Conservation (phyloP, 2,888 invertebrate genomes). For the Pseudanteris insignis region DNA sequence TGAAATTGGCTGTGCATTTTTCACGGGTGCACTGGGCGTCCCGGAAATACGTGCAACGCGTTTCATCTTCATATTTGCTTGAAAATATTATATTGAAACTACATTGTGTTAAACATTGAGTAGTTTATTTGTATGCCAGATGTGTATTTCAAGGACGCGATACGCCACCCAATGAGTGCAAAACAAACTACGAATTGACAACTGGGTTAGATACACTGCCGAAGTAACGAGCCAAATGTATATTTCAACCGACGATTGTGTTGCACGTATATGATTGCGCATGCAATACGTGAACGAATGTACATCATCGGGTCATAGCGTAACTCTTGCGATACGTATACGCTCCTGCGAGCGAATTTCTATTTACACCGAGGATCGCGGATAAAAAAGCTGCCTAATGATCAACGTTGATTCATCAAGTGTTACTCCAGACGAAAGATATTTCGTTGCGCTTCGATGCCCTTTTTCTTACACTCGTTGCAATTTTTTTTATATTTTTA, state of each 20-base stretch:
- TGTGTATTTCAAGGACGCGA: constrained; percentile 52
- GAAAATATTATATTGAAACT: constrained; percentile 38
- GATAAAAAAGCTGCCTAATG: too few relatives aligned
- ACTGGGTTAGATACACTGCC: constrained; percentile 58
- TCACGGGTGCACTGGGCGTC: background rate
- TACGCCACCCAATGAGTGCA: constrained; percentile 55
- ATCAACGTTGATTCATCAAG: too few relatives aligned
- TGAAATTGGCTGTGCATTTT: constrained; percentile 1
- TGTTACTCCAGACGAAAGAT: too few relatives aligned
- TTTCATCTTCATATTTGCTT: constrained; percentile 20
- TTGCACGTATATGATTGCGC: constrained; percentile 31
- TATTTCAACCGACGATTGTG: constrained; percentile 30
- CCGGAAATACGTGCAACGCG: constrained; percentile 3
- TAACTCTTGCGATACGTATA: constrained; percentile 30
- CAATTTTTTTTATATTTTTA: too few relatives aligned
- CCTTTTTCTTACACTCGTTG: too few relatives aligned
- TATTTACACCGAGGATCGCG: too few relatives aligned
- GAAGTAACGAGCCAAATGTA: constrained; percentile 53
- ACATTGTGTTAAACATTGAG: constrained; percentile 52
- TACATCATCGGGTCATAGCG: constrained; percentile 29
- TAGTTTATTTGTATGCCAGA: constrained; percentile 53
- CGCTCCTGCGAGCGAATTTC: too few relatives aligned
- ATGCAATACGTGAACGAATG: constrained; percentile 17
- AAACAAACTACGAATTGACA: constrained; percentile 59
- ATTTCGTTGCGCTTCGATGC: too few relatives aligned